Evolutionary conservation across 2,797 vertebrate genomes (phyloP), one percentile per base, ranked within the genome.

Genomic region (Gadopsis bispinosus): DNA sequence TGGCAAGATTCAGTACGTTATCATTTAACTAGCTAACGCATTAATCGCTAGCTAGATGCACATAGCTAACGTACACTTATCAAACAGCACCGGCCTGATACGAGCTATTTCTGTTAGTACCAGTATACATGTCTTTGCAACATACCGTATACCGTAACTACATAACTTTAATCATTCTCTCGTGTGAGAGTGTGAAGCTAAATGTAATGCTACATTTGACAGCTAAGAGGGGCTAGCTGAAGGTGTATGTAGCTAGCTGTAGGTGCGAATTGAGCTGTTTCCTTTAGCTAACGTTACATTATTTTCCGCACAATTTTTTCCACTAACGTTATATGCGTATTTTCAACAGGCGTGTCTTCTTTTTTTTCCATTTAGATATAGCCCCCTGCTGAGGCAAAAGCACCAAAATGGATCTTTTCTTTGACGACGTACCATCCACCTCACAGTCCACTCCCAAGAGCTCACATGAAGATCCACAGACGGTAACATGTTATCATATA

Each of bases 381-480:
- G 16, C 2, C 22, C 2, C 17, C 16, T 29, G 1, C 22, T 11
- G 17, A 51, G 56, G 20, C 37, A 61, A 45, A 22, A 14, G 8
- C 4, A 29, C 4, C 11, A 59, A 69, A 7, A 92, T 91, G 91
- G 88, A 90, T 20, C 69, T 67, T 53, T 79, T 37, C 59, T 80
- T 67, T 45, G 75, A 85, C 0, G 77, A 78, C 51, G 19, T 68
- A 0, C 76, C 75, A 0, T 79, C 77, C 35, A 71, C 50, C 9
- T 81, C 82, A 0, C 60, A 59, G 31, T 67, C 71, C 33, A 58
- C 51, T 31, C 68, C 64, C 5, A 59, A 55, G 4, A 56, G 19
- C 4, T 17, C 17, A 0, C 60, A 53, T 9, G 80, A 56, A 31
- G 70, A 79, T 0, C 43, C 62, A 7, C 31, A n/a, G 0, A 56